phyloP scores from a whole-genome alignment of 2,113 vertebrate genomes.

The Vulpes lagopus region DNA sequence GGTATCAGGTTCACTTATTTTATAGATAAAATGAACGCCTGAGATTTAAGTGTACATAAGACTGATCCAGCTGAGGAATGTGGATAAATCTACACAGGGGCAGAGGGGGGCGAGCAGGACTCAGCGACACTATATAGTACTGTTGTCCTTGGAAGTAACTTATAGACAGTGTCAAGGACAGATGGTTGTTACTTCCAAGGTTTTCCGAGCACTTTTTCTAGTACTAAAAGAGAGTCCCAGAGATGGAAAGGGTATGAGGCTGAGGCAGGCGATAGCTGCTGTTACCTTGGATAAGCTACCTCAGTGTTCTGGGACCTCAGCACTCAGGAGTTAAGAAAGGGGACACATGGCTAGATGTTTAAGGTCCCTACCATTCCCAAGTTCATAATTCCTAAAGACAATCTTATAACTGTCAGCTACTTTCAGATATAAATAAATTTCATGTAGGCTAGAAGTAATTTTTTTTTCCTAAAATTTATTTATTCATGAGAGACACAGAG shows the following conservation, averaged over 20 bases:
- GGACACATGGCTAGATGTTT: background rate
- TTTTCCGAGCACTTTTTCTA: background rate
- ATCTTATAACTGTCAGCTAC: background rate
- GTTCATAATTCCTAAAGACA: background rate
- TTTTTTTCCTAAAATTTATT: background rate
- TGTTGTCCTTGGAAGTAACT: background rate
- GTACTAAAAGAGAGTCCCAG: background rate
- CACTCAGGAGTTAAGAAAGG: background rate
- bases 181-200: background rate
- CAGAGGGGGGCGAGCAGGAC: background rate
- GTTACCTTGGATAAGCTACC: background rate
- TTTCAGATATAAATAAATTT: constrained; percentile 52
- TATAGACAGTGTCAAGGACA: background rate
- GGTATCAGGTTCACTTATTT: background rate
- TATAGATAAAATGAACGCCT: background rate
- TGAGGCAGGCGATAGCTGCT: background rate
- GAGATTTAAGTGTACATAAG: background rate
- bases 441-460: background rate
- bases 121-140: background rate
- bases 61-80: background rate
- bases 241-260: background rate
- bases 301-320: background rate
- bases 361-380: background rate
- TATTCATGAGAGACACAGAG: too few species aligned
- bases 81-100: background rate